Conservation (phyloP, 2,888 invertebrate species). For the Netelia melanura region DNA sequence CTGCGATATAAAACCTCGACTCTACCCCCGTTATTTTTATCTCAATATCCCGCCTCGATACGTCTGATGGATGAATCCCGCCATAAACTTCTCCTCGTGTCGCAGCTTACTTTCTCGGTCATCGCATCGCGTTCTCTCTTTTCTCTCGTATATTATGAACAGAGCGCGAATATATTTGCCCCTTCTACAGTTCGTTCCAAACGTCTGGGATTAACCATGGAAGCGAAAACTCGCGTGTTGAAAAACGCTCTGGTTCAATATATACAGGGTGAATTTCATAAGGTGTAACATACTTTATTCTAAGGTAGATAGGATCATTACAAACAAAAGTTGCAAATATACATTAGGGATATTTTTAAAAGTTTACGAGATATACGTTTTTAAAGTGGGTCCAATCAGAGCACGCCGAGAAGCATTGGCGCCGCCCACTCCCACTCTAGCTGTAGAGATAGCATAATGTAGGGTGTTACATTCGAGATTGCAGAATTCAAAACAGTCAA, state of each 20-base stretch:
- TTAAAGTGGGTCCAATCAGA: too few relatives aligned
- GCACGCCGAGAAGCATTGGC: too few relatives aligned
- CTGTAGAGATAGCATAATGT: too few relatives aligned
- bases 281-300: too few relatives aligned
- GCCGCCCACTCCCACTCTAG: too few relatives aligned
- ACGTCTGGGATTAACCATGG: constrained; percentile 37
- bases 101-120: background rate
- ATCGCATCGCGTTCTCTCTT: constrained; percentile 1
- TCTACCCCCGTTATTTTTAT: background rate
- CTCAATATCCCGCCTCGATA: background rate
- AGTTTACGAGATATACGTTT: too few relatives aligned
- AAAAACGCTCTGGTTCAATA: constrained; percentile 30
- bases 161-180: constrained; percentile 9
- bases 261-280: background rate
- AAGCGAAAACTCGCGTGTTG: constrained; percentile 61
- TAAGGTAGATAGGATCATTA: too few relatives aligned
- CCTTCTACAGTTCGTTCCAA: constrained; percentile 1
- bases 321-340: too few relatives aligned
- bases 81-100: constrained; percentile 27
- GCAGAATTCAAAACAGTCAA: too few relatives aligned
- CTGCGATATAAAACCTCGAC: background rate
- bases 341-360: too few relatives aligned
- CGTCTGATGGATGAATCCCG: constrained; percentile 11
- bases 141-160: constrained; percentile 33
- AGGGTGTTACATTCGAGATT: too few relatives aligned